Conservation (phyloP, 2,797 vertebrate species). For the Miichthys miiuy region DNA sequence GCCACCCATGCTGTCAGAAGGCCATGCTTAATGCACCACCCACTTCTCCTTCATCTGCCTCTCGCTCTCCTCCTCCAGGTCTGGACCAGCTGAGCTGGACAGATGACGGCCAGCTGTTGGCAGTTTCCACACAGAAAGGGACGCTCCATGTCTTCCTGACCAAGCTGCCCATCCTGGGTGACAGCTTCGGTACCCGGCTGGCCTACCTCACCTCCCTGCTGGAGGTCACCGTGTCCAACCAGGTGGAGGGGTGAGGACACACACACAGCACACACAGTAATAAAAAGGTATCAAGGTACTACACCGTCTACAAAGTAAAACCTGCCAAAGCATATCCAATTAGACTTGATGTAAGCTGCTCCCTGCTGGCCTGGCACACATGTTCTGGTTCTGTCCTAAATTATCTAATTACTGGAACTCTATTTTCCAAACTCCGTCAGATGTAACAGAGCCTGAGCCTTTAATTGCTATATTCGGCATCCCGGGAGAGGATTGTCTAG, state of each 20-base stretch:
- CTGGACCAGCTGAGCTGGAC: constrained; percentile 95
- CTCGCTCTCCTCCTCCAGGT: constrained; percentile 81
- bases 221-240: constrained; percentile 94
- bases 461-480: too few relatives aligned
- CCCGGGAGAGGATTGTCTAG: too few relatives aligned
- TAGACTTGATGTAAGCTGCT: too few relatives aligned
- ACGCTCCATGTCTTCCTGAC: constrained; percentile 95
- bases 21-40: neutral
- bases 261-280: neutral
- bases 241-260: constrained; percentile 90
- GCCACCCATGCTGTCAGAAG: neutral
- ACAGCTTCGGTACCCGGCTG: constrained; percentile 90
- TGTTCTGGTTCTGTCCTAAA: too few relatives aligned
- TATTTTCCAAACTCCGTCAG: too few relatives aligned
- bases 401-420: too few relatives aligned
- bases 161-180: constrained; percentile 94
- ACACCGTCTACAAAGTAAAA: too few relatives aligned
- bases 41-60: neutral
- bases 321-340: too few relatives aligned
- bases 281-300: neutral
- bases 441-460: too few relatives aligned
- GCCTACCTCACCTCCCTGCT: constrained; percentile 96
- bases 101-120: constrained; percentile 96
- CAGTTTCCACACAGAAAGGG: constrained; percentile 91
- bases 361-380: too few relatives aligned